Evolutionary conservation across 2,888 invertebrate species (phyloP), one percentile per base, ranked within the genome.

Genomic region (Brassicogethes aeneus): DNA sequence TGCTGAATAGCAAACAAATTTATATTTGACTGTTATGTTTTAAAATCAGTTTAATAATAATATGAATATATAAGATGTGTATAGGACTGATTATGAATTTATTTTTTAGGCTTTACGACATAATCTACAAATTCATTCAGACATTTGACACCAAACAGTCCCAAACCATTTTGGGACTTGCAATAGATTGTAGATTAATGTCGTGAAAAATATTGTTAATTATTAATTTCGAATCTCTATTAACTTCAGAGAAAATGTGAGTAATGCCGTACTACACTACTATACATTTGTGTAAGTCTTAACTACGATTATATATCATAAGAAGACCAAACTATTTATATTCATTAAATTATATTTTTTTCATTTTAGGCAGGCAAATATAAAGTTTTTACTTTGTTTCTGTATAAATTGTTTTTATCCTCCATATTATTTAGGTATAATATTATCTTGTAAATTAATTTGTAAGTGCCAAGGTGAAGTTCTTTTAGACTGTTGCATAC

Each of bases 401-500:
- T 17, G 36, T 42, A 39, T 30, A 43, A 38, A 32, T 29, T 34
- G 40, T 15, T 23, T 23, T 23, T 23, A n/a, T n/a, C n/a, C n/a
- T n/a, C 23, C 5, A 7, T 23, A 7, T 23, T 10, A 23, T 23
- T 23, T 23, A 23, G 23, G n/a, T n/a, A n/a, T n/a, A 23, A 23
- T 23, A 23, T 23, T 23, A 23, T 23, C 23, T 23, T 23, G 23
- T 23, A 44, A 41, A 41, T 45, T 42, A 39, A 46, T 10, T 10
- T 46, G 46, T 46, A 39, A 46, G 40, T 41, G 40, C 37, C 2
- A 37, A 45, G 40, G 40, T 42, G 43, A 31, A 38, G 13, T 46
- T 54, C 52, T 54, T 56, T 57, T 52, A 53, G 54, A 61, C 52
- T 62, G 60, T 62, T 63, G 59, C 60, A 59, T 57, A 62, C 56